Conservation (phyloP, 2,797 vertebrate species). For the Melanogrammus aeglefinus region DNA sequence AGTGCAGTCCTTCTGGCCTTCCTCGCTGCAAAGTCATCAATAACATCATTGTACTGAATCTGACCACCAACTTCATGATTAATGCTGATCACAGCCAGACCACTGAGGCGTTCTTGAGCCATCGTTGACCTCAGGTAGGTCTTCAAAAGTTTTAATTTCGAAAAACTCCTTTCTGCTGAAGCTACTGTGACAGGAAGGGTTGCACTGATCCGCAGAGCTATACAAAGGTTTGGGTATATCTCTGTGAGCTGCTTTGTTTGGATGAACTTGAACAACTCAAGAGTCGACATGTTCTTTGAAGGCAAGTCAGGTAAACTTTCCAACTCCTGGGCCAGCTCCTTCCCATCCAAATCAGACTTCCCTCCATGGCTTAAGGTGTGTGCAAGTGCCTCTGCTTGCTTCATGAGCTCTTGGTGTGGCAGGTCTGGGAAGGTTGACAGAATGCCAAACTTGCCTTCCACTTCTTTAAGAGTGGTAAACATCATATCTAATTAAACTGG, state of each 20-base stretch:
- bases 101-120: slow-evolving; percentile 11
- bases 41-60: not conserved
- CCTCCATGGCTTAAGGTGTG: slow-evolving; percentile 5
- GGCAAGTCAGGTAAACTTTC: slow-evolving; percentile 10
- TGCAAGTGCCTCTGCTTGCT: slow-evolving; percentile 9
- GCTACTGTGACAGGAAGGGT: not conserved
- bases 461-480: no score
- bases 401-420: slow-evolving; percentile 14
- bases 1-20: slow-evolving; percentile 16
- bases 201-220: not conserved
- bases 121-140: slow-evolving; percentile 3
- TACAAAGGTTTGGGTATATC: not conserved
- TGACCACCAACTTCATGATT: slow-evolving; percentile 5
- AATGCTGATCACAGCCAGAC: slow-evolving; percentile 6
- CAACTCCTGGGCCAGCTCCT: slow-evolving; percentile 1
- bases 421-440: slow-evolving; percentile 15
- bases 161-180: slow-evolving; percentile 8
- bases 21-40: slow-evolving; percentile 9
- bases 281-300: slow-evolving; percentile 11
- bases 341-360: not conserved
- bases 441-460: no score
- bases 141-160: not conserved
- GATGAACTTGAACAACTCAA: slow-evolving; percentile 15
- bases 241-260: slow-evolving; percentile 9
- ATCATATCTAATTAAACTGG: no score